A percentile compares a stretch with the other conserved stretches of the same genome.
These are phyloP conservation scores for Poecilia picta DNA, from an alignment of 2,797 vertebrate genomes.

Conservation along the genomic window DNA sequence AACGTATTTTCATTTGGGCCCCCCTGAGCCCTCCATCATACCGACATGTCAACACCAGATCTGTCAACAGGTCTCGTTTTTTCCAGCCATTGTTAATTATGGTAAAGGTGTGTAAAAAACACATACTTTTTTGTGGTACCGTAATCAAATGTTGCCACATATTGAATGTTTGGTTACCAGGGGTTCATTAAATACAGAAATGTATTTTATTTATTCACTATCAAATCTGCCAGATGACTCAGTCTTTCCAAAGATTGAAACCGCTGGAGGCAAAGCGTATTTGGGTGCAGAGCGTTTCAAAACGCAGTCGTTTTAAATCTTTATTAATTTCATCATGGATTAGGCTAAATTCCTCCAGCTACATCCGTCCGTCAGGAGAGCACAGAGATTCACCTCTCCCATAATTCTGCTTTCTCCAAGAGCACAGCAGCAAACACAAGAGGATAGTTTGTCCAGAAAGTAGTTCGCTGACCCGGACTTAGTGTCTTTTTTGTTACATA, in stretches of 20 bases:
- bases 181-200: background rate
- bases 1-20: too few species aligned
- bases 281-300: slow-evolving; percentile 47
- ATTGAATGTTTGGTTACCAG: background rate
- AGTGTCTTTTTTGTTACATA: too few species aligned
- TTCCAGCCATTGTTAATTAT: too few species aligned
- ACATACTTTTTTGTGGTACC: too few species aligned
- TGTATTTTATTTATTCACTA: slow-evolving; percentile 9
- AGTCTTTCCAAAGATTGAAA: slow-evolving; percentile 38
- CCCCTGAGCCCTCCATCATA: fast-evolving
- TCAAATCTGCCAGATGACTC: slow-evolving; percentile 29
- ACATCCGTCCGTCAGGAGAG: slow-evolving; percentile 36
- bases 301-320: slow-evolving; percentile 44
- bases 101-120: too few species aligned
- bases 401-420: slow-evolving; percentile 16
- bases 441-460: background rate
- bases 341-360: slow-evolving; percentile 46
- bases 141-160: too few species aligned
- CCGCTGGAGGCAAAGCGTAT: slow-evolving; percentile 34
- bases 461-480: background rate
- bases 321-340: slow-evolving; percentile 56
- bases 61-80: too few species aligned
- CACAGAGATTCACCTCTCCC: slow-evolving; percentile 37
- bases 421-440: slow-evolving; percentile 14
- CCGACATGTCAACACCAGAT: too few species aligned